phyloP scores from a whole-genome alignment of 2,113 vertebrate species.

The Excalfactoria chinensis region DNA sequence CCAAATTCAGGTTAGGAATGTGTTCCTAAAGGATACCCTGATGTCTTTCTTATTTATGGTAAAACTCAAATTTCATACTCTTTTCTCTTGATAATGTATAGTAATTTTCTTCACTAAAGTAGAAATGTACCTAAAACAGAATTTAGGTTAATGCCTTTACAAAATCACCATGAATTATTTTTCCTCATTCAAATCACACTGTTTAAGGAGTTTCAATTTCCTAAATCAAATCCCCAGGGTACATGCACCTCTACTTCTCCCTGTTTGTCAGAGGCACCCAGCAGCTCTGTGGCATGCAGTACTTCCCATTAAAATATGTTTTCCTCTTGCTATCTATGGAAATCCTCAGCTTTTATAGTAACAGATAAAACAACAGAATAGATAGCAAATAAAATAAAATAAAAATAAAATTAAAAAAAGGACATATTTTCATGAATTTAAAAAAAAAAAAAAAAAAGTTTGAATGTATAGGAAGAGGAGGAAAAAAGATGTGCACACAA shows the following conservation, averaged over 20 bases:
- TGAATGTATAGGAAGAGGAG: not conserved
- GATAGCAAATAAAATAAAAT: too few relatives aligned
- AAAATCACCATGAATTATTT: not conserved
- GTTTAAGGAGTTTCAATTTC: not conserved
- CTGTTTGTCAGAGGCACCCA: not conserved
- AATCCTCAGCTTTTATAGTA: not conserved
- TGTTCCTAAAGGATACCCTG: not conserved
- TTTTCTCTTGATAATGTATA: not conserved
- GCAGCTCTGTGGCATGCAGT: not conserved
- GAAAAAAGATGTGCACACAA: not conserved
- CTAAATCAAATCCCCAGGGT: not conserved
- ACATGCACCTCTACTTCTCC: fast-evolving
- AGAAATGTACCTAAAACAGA: not conserved
- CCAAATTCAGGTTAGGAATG: not conserved
- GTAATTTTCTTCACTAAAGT: not conserved
- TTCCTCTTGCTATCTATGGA: not conserved
- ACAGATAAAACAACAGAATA: not conserved
- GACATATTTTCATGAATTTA: not conserved
- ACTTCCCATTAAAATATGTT: not conserved
- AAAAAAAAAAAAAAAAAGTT: not conserved
- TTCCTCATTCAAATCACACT: not conserved
- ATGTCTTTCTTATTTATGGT: not conserved
- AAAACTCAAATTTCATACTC: not conserved
- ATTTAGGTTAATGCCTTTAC: not conserved
- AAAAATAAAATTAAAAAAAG: too few relatives aligned